Evolutionary conservation across 2,113 vertebrate genomes (phyloP).

Genomic region (Monopterus albus): DNA sequence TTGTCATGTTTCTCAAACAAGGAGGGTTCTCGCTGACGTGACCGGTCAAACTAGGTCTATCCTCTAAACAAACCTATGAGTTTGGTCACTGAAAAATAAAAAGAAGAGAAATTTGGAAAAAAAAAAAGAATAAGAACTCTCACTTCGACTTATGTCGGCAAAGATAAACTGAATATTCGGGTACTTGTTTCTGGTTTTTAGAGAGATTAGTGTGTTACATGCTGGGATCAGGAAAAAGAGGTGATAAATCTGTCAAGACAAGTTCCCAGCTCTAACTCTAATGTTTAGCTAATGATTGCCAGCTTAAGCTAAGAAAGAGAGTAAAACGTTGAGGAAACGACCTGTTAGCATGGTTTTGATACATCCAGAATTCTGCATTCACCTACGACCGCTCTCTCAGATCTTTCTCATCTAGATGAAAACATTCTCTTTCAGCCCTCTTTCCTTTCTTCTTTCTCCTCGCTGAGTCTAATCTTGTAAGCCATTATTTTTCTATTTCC

Average conservation of each 20-base stretch:
- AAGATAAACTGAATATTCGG: conserved; percentile 35
- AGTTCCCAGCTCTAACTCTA: conserved; percentile 69
- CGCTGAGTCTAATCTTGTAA: conserved; percentile 85
- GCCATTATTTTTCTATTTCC: conserved; percentile 95
- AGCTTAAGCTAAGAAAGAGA: conserved; percentile 69
- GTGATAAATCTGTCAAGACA: conserved; percentile 81
- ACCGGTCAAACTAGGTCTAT: conserved; percentile 57
- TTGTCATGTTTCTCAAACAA: conserved; percentile 73
- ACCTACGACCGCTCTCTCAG: conserved; percentile 75
- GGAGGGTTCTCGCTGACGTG: conserved; percentile 50
- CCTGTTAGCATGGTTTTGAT: conserved; percentile 77
- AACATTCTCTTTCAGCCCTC: conserved; percentile 86
- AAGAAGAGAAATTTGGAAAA: not conserved
- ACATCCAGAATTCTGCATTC: conserved; percentile 72
- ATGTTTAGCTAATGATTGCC: conserved; percentile 82
- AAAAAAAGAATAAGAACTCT: not conserved
- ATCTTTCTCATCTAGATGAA: conserved; percentile 86
- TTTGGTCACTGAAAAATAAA: conserved; percentile 27
- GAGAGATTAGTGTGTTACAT: conserved; percentile 64
- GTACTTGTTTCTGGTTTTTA: conserved; percentile 51
- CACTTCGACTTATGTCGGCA: not conserved
- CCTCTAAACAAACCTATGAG: conserved; percentile 54
- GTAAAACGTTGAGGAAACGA: conserved; percentile 80
- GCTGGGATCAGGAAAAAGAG: conserved; percentile 65
- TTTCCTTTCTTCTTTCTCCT: conserved; percentile 82